A percentile compares a stretch with the other conserved stretches of the same genome.
These are phyloP conservation scores for Heliconius hermathena DNA, from an alignment of 1,140 invertebrate genomes.

Conservation along the genomic window DNA sequence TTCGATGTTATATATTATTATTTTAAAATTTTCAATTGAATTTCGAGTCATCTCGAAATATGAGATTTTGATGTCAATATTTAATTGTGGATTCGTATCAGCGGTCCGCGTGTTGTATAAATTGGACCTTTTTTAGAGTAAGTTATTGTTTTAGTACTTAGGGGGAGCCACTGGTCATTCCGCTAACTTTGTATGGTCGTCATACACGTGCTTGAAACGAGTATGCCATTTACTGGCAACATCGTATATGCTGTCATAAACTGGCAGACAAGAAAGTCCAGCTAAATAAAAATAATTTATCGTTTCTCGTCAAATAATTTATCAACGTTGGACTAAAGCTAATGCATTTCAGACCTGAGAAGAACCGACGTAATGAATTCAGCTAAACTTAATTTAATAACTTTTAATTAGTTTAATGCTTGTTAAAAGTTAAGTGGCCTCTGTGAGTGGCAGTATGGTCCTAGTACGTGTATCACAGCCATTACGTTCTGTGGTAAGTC, in stretches of 20 bases:
- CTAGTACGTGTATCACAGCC: not conserved
- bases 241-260: no score
- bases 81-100: constrained; percentile 1
- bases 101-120: constrained; percentile 26
- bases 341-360: no score
- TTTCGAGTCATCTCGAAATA: not conserved
- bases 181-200: constrained; percentile 36
- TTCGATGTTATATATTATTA: not conserved
- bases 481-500: constrained; percentile 22
- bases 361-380: no score
- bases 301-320: no score
- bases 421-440: not conserved
- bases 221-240: not conserved
- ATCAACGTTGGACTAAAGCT: no score
- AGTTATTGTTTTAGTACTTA: constrained; percentile 75
- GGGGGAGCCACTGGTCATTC: constrained; percentile 52
- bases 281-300: no score
- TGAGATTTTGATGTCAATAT: not conserved
- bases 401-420: not conserved
- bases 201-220: not conserved
- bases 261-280: no score
- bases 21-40: not conserved
- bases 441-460: not conserved
- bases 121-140: constrained; percentile 47
- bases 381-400: no score